These are phyloP conservation scores for Neuroterus valhalla DNA, from an alignment of 1,140 invertebrate species.

Conservation along the genomic window DNA sequence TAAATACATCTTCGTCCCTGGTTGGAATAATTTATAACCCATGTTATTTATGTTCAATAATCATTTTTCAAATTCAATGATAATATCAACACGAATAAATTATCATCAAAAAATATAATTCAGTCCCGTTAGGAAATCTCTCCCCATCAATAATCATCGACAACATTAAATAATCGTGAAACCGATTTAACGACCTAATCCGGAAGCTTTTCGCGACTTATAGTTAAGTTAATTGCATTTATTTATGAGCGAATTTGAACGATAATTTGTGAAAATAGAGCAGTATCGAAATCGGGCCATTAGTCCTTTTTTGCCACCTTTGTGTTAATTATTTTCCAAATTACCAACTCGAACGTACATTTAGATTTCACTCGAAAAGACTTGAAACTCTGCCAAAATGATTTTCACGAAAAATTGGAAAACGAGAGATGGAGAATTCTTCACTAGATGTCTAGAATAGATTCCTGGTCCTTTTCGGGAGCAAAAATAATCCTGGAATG, in stretches of 20 bases:
- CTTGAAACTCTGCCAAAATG: slow-evolving; percentile 26
- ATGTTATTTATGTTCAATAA: no score
- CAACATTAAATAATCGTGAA: slow-evolving; percentile 4
- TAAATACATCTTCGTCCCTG: no score
- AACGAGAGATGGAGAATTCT: not conserved
- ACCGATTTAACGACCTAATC: not conserved
- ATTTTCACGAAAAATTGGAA: not conserved
- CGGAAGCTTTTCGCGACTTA: not conserved
- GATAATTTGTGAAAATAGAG: slow-evolving; percentile 16
- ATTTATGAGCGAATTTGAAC: not conserved
- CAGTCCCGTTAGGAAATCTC: not conserved
- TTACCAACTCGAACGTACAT: not conserved
- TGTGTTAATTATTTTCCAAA: slow-evolving; percentile 23
- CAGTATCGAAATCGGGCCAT: not conserved
- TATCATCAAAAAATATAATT: not conserved
- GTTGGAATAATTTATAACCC: no score
- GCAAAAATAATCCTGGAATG: not conserved
- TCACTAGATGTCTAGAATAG: not conserved
- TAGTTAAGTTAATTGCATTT: not conserved
- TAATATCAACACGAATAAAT: not conserved
- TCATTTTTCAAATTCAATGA: not conserved
- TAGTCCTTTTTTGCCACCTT: not conserved
- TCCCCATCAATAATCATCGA: not conserved
- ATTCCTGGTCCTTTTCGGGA: not conserved
- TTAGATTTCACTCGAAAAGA: slow-evolving; percentile 6